Percentiles rank a stretch among this genome's conserved stretches.
Evolutionary conservation across 2,113 vertebrate species (phyloP).

Genomic region (Kryptolebias marmoratus): DNA sequence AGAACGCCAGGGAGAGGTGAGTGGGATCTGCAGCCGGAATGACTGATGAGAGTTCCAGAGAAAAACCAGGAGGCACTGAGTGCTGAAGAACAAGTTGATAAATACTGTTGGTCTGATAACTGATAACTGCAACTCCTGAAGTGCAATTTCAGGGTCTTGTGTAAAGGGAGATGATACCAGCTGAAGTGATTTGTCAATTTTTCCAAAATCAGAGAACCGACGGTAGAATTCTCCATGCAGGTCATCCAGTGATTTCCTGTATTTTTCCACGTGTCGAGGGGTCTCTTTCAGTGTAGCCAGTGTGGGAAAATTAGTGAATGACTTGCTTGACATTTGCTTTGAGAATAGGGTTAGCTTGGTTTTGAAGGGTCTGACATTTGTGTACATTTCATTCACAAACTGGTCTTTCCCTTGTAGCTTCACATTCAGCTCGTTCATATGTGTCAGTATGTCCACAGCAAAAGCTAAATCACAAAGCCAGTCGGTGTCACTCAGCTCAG

Average conservation of each 20-base stretch:
- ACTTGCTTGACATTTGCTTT: slow-evolving; percentile 4
- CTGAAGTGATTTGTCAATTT: slow-evolving; percentile 23
- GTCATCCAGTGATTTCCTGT: slow-evolving; percentile 40
- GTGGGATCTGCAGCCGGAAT: too few relatives aligned
- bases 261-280: not conserved
- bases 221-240: slow-evolving; percentile 40
- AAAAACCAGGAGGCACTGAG: too few relatives aligned
- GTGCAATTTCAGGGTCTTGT: slow-evolving; percentile 23
- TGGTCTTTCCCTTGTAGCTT: slow-evolving; percentile 31
- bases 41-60: too few relatives aligned
- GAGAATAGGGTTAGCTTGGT: slow-evolving; percentile 35
- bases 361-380: slow-evolving; percentile 30
- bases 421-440: slow-evolving; percentile 30
- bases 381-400: slow-evolving; percentile 15
- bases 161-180: slow-evolving; percentile 25
- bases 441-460: slow-evolving; percentile 18
- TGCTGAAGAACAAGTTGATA: too few relatives aligned
- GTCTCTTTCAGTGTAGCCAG: slow-evolving; percentile 16
- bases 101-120: too few relatives aligned
- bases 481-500: not conserved
- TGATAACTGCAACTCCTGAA: slow-evolving; percentile 12
- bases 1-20: too few relatives aligned
- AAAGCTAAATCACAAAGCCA: slow-evolving; percentile 31
- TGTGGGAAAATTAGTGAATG: slow-evolving; percentile 45
- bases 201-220: slow-evolving; percentile 42